phyloP scores from a whole-genome alignment of 1,140 invertebrate genomes.

The Eumaeus atala region DNA sequence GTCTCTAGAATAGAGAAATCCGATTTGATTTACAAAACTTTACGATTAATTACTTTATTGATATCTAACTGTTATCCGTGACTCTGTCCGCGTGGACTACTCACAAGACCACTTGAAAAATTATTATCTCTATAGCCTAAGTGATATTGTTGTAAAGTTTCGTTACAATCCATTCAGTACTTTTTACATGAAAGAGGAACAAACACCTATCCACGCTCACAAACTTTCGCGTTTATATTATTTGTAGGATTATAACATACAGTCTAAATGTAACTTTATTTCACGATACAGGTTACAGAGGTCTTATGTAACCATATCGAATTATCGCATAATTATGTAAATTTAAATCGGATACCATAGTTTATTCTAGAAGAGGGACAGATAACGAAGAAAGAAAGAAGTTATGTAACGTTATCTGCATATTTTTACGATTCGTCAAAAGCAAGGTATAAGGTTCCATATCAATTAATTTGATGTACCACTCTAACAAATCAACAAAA shows the following conservation, averaged over 20 bases:
- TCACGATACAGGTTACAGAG: not conserved
- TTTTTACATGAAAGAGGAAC: not conserved
- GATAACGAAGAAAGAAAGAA: not conserved
- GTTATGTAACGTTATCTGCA: slow-evolving; percentile 2
- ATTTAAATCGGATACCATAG: not conserved
- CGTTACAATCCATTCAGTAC: not conserved
- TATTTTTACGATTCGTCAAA: not conserved
- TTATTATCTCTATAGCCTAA: too few relatives aligned
- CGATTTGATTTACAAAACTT: too few relatives aligned
- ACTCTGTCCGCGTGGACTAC: too few relatives aligned
- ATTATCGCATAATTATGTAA: not conserved
- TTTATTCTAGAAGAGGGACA: not conserved
- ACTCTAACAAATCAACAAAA: too few relatives aligned
- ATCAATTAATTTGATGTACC: too few relatives aligned
- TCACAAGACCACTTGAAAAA: too few relatives aligned
- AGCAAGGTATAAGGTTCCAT: too few relatives aligned
- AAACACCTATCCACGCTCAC: not conserved
- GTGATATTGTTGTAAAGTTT: too few relatives aligned
- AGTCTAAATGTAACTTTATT: not conserved
- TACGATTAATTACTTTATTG: too few relatives aligned
- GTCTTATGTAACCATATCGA: not conserved
- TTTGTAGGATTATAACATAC: not conserved
- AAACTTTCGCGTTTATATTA: not conserved
- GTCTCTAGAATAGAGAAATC: too few relatives aligned
- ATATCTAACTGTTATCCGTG: too few relatives aligned